Base-by-base conservation (phyloP, 1,140 invertebrate genomes). In the Drosophila lini region DNA sequence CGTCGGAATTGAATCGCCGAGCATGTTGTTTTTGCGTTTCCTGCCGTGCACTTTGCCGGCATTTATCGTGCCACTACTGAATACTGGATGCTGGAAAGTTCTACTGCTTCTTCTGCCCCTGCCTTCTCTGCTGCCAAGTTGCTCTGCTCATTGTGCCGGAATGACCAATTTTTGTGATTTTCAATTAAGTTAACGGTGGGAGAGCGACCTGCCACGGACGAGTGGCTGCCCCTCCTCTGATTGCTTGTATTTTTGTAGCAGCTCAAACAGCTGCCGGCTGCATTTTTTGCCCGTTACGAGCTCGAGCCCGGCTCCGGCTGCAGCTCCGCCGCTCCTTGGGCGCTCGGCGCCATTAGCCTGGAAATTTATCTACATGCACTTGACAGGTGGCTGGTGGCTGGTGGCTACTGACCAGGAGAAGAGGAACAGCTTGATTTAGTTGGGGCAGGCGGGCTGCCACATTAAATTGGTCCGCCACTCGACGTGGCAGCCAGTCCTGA, bases 101-200 rank as follows among this genome's bases (percentile, higher is more conserved):
- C 15, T 22, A 19, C 15, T 34, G 1, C 19, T 47, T 16, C 47
- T 25, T 8, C 22, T 40, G 28, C 61, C 16, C 5, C 15, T 15
- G n/a, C n/a, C 9, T 11, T 11, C 7, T 32, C 64, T 44, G 70
- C 80, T 84, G 77, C 73, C 69, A 80, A 77, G 74, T 71, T 85
- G 57, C 80, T 70, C 76, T 80, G 84, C 73, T 83, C 84, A 89
- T 89, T 88, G 80, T 89, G 81, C 62, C 74, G 80, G 84, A 88
- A 88, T 89, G 84, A 88, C 80, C 84, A 88, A 88, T 88, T 88
- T 89, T 88, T 89, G 84, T 89, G 84, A 88, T 88, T 89, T 89
- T 89, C 80, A 88, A 88, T 89, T 88, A 83, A 88, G 84, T 88
- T 89, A 89, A 88, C 83, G 81, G 80, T 41, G 48, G 55, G 40